Conservation (phyloP, 1,140 invertebrate species). For the Cyclargus thomasi region DNA sequence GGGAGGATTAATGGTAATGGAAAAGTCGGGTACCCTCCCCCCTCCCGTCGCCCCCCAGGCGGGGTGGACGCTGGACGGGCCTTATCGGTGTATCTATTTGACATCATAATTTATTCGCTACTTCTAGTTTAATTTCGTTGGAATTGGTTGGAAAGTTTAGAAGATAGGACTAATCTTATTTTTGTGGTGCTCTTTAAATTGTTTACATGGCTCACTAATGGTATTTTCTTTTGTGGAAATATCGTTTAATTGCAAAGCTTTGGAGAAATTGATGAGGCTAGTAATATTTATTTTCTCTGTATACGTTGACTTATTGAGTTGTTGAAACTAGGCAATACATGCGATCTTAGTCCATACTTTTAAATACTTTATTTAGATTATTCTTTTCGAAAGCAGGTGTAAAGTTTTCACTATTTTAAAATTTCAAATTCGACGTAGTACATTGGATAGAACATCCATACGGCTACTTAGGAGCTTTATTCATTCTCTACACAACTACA, state of each 20-base stretch:
- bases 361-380: too few relatives aligned
- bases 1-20: slow-evolving; percentile 63
- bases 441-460: too few relatives aligned
- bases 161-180: neutral
- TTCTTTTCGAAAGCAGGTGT: too few relatives aligned
- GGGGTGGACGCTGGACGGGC: slow-evolving; percentile 30
- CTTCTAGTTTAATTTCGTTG: slow-evolving; percentile 22
- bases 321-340: too few relatives aligned
- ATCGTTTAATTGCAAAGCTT: neutral
- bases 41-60: slow-evolving; percentile 8
- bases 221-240: neutral
- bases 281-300: too few relatives aligned
- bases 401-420: too few relatives aligned
- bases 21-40: slow-evolving; percentile 50
- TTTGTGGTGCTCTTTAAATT: neutral
- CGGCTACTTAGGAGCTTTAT: too few relatives aligned
- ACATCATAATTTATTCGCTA: slow-evolving; percentile 29
- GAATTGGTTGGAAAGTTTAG: slow-evolving; percentile 18
- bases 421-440: too few relatives aligned
- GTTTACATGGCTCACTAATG: neutral
- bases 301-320: too few relatives aligned
- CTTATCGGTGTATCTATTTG: slow-evolving; percentile 33
- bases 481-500: too few relatives aligned
- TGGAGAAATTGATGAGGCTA: too few relatives aligned
- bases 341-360: too few relatives aligned